Base-by-base conservation (phyloP, 2,797 vertebrate genomes). In the Psittacula echo region DNA sequence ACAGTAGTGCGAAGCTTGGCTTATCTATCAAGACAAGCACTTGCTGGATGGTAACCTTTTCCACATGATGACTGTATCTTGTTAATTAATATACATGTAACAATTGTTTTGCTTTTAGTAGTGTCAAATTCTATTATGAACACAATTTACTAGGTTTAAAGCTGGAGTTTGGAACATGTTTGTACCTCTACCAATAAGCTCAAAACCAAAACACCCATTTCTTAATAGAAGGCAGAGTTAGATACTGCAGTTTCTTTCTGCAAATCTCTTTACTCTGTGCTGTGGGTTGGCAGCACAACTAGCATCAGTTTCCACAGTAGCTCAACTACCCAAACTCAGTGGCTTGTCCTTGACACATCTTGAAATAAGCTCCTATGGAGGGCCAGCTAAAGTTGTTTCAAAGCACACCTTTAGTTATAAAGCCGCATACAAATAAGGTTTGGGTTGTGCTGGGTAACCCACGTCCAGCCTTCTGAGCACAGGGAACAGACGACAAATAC, bases 11-110 rank as follows among this genome's bases (percentile, higher is more conserved):
- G 68, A 67, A 93, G 50, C 60, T 70, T 20, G 6, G 44, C 37
- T 95, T 67, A 91, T 62, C 85, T 87, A 64, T 51, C 66, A 84
- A 88, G 62, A 91, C 42, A 47, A 90, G 80, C 51, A 60, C 67
- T 71, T 89, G 27, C 74, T 82, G 64, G 48, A 64, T 32, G 18
- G 42, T 34, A 76, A 84, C 66, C 41, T 90, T 79, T 79, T 58
- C 60, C 39, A 3, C 61, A 86, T 47, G 8, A 44, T 2, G 2
- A 75, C 19, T 62, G 60, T n/a, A 87, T 70, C 44, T 90, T 65
- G 42, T 81, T 88, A 93, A 93, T 76, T 86, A 79, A 92, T 88
- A 88, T 32, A 86, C 1, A 22, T 39, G 24, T 54, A 85, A 66
- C 8, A 23, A 86, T 11, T 48, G 11, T 85, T 67, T 91, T 90